phyloP scores from a whole-genome alignment of 2,113 vertebrate genomes.

The Ptilonorhynchus violaceus region DNA sequence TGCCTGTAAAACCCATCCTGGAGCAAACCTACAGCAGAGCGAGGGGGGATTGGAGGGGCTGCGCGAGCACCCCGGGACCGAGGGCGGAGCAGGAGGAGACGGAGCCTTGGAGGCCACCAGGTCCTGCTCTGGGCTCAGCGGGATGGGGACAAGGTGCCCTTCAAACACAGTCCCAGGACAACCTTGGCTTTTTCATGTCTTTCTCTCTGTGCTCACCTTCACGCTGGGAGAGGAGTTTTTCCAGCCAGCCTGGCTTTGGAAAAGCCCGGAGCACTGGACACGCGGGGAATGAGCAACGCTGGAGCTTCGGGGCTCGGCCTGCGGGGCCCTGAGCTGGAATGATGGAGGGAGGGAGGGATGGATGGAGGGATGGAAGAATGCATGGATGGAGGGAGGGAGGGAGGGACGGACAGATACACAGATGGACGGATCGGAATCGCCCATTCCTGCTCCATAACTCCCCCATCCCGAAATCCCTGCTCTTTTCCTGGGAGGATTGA shows the following conservation, averaged over 20 bases:
- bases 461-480: no score
- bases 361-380: no score
- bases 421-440: no score
- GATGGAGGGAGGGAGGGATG: no score
- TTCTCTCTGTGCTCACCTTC: background rate
- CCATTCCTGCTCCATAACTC: no score
- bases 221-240: background rate
- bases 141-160: background rate
- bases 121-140: background rate
- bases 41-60: accelerated
- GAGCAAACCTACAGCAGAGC: accelerated
- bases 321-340: background rate
- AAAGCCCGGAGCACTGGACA: background rate
- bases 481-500: no score
- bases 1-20: background rate
- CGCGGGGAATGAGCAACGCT: background rate
- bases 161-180: background rate
- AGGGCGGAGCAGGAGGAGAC: background rate
- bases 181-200: background rate
- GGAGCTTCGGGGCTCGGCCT: background rate
- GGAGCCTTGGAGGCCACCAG: background rate
- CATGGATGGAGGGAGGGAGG: no score
- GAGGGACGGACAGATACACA: no score
- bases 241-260: background rate
- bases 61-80: accelerated